phyloP scores from a whole-genome alignment of 2,113 vertebrate genomes.

The Rissa tridactyla region DNA sequence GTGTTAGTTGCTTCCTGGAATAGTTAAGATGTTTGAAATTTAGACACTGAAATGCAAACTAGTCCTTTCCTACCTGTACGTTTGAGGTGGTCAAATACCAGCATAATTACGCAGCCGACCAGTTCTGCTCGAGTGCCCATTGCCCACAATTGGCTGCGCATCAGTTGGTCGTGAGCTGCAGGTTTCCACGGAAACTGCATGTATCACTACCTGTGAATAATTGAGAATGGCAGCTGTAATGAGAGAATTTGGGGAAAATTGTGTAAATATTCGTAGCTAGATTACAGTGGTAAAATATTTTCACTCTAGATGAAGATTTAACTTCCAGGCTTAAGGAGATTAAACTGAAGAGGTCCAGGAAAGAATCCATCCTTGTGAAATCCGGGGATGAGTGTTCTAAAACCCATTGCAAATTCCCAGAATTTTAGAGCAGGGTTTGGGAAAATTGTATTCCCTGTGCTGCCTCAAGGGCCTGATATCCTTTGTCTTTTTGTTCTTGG shows the following conservation, averaged over 20 bases:
- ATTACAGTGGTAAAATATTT: constrained; percentile 69
- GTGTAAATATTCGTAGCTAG: constrained; percentile 69
- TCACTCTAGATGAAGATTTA: constrained; percentile 56
- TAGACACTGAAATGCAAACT: constrained; percentile 34
- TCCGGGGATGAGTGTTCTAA: constrained; percentile 10
- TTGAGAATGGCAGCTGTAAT: constrained; percentile 67
- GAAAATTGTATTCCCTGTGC: not conserved
- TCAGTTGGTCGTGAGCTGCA: constrained; percentile 34
- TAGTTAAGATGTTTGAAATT: constrained; percentile 43
- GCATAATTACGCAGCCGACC: constrained; percentile 3
- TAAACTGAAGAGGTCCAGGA: constrained; percentile 53
- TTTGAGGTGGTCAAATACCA: constrained; percentile 48
- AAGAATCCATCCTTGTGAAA: constrained; percentile 22
- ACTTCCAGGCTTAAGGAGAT: constrained; percentile 60
- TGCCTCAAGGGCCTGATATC: not conserved
- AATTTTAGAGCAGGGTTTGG: constrained; percentile 13
- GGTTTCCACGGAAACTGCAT: constrained; percentile 75
- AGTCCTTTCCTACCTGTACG: not conserved
- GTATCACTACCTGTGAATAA: constrained; percentile 71
- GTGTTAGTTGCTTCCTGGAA: constrained; percentile 17
- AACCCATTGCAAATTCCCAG: constrained; percentile 20
- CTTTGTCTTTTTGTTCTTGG: constrained; percentile 27
- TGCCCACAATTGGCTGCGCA: constrained; percentile 30
- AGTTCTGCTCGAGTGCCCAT: constrained; percentile 54
- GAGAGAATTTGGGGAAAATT: constrained; percentile 63